Evolutionary conservation across 2,113 vertebrate genomes (phyloP).

Genomic region (Dascyllus trimaculatus): DNA sequence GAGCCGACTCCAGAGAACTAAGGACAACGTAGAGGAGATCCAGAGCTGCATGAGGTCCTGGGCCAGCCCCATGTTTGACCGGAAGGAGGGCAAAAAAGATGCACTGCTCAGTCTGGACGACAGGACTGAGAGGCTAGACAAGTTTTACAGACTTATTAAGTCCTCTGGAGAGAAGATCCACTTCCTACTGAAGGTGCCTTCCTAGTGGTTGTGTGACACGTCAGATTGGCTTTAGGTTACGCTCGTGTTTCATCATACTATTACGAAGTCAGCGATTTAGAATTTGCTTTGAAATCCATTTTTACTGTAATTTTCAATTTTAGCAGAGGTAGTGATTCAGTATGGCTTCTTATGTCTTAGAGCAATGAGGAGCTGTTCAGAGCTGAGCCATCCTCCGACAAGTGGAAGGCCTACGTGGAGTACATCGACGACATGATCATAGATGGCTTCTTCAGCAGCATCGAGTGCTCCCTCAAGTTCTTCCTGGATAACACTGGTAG

Average conservation of each 20-base stretch:
- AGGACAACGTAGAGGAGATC: constrained; percentile 91
- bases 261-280: neutral
- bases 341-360: constrained; percentile 73
- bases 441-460: constrained; percentile 90
- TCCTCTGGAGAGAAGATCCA: constrained; percentile 90
- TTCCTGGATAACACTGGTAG: constrained; percentile 94
- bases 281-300: constrained; percentile 5
- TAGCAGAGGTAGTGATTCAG: neutral
- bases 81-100: constrained; percentile 91
- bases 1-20: constrained; percentile 87
- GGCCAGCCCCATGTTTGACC: constrained; percentile 88
- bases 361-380: constrained; percentile 89
- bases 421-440: constrained; percentile 92
- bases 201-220: neutral
- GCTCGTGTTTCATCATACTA: constrained; percentile 24
- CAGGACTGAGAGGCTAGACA: constrained; percentile 83
- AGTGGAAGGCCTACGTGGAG: constrained; percentile 91
- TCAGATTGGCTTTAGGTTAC: neutral
- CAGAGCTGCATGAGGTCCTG: constrained; percentile 87
- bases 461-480: constrained; percentile 91
- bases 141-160: constrained; percentile 82
- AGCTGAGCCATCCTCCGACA: constrained; percentile 83
- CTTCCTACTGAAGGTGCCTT: constrained; percentile 86
- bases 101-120: constrained; percentile 89
- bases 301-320: neutral